Conservation (phyloP, 2,888 invertebrate species). For the Sinhomidia bicolor region DNA sequence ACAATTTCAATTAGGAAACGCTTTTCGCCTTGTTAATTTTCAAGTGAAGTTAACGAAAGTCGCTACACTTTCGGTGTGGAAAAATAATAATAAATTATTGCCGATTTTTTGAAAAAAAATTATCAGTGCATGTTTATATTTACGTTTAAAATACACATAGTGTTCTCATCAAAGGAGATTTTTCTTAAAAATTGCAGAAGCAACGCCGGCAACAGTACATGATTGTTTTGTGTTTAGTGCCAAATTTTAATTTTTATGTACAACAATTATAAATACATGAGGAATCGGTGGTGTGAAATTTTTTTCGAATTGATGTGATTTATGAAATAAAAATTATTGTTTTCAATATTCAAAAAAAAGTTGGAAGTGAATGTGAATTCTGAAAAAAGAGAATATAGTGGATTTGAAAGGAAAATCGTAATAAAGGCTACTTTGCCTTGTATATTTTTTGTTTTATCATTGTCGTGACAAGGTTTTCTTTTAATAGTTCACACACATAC, state of each 20-base stretch:
- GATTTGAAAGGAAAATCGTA: neutral
- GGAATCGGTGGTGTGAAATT: neutral
- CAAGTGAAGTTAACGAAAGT: constrained; percentile 49
- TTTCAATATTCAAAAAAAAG: neutral
- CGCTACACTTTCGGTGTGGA: constrained; percentile 36
- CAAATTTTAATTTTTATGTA: constrained; percentile 8
- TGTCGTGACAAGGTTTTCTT: neutral
- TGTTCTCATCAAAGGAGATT: neutral
- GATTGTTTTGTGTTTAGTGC: constrained; percentile 43
- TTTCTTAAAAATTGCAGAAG: neutral
- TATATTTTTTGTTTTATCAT: neutral
- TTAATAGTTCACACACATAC: neutral
- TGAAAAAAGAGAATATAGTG: neutral
- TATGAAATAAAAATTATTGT: neutral
- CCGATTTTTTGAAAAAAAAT: neutral
- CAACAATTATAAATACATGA: neutral
- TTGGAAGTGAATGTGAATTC: constrained; percentile 32
- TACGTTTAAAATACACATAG: neutral
- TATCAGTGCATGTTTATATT: neutral
- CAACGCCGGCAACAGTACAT: neutral
- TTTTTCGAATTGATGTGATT: constrained; percentile 37
- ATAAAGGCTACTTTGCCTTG: neutral
- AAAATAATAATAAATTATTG: constrained; percentile 7
- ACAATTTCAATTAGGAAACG: constrained; percentile 38
- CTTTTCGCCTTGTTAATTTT: constrained; percentile 30